Evolutionary conservation across 2,888 invertebrate genomes (phyloP).

Genomic region (Melieria omissa): DNA sequence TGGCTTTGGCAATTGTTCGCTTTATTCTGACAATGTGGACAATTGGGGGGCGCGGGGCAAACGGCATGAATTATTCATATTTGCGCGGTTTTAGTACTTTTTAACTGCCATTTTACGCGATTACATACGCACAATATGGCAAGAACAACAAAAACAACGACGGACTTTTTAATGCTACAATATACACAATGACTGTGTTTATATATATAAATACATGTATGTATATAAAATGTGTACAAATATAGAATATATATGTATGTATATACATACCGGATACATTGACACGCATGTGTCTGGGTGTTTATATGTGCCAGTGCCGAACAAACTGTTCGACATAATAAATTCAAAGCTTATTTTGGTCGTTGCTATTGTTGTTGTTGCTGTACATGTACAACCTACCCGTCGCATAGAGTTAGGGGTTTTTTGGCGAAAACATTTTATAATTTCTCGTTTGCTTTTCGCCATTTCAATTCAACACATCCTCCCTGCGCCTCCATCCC

Average conservation of each 20-base stretch:
- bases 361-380: background rate
- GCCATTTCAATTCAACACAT: too few relatives aligned
- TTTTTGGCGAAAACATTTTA: background rate
- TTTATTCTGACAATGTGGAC: too few relatives aligned
- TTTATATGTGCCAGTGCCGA: background rate
- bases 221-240: background rate
- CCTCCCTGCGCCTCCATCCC: background rate
- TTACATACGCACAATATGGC: conserved; percentile 4
- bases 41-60: too few relatives aligned
- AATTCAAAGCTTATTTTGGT: background rate
- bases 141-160: background rate
- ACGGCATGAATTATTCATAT: conserved; percentile 22
- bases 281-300: background rate
- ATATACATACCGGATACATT: background rate
- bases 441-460: background rate
- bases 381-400: background rate
- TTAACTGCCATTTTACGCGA: conserved; percentile 22
- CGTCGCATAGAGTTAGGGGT: background rate
- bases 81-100: conserved; percentile 18
- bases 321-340: background rate
- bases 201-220: background rate
- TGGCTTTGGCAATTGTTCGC: too few relatives aligned
- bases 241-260: background rate
- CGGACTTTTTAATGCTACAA: too few relatives aligned
- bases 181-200: too few relatives aligned